phyloP scores from a whole-genome alignment of 2,888 invertebrate species.

The Pomacea canaliculata region DNA sequence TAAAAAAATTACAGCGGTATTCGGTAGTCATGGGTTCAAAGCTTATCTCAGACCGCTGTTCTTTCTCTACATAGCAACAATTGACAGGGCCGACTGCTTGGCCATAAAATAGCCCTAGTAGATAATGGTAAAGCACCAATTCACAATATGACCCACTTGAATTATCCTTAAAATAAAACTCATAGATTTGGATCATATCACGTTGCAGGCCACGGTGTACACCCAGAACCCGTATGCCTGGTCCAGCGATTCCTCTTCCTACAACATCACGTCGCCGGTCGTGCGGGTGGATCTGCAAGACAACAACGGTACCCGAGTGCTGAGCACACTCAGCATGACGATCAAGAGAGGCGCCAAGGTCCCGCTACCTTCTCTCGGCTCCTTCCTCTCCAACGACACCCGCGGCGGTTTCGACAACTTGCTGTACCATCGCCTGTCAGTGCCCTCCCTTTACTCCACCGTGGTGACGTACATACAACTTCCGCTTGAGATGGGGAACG shows the following conservation, averaged over 20 bases:
- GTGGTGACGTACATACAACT: conserved; percentile 6
- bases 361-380: no score
- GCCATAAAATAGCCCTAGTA: no score
- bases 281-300: conserved; percentile 25
- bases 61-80: no score
- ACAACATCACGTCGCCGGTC: conserved; percentile 28
- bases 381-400: conserved; percentile 19
- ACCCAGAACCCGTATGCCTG: conserved; percentile 23
- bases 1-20: no score
- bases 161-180: no score
- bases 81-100: no score
- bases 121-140: no score
- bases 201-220: conserved; percentile 19
- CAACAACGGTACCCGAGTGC: not conserved
- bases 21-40: no score
- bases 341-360: not conserved
- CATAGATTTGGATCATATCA: no score
- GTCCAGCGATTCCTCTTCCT: conserved; percentile 21
- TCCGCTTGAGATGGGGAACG: conserved; percentile 1
- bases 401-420: conserved; percentile 22
- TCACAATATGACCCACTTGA: no score
- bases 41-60: no score
- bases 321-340: conserved; percentile 1
- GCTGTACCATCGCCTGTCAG: conserved; percentile 39
- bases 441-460: conserved; percentile 30